phyloP scores from a whole-genome alignment of 2,797 vertebrate species.

The Periophthalmus magnuspinnatus region DNA sequence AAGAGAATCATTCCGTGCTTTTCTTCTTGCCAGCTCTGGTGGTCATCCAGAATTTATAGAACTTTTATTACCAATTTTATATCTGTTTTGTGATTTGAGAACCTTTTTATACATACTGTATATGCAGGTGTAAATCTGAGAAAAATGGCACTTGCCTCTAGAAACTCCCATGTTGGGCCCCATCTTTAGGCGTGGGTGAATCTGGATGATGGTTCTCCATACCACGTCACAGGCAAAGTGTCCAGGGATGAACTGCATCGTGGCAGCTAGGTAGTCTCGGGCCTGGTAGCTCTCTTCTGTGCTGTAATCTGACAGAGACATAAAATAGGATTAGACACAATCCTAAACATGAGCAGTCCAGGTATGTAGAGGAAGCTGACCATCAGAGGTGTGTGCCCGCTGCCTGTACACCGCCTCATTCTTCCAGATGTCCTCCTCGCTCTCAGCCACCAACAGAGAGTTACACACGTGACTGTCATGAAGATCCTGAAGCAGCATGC shows the following conservation, averaged over 20 bases:
- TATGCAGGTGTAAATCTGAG: too few relatives aligned
- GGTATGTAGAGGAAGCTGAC: conserved; percentile 57
- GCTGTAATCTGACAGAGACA: conserved; percentile 81
- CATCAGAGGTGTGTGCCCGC: conserved; percentile 82
- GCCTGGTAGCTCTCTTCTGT: conserved; percentile 93
- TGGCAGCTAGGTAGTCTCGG: conserved; percentile 95
- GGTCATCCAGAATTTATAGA: too few relatives aligned
- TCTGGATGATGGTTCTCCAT: conserved; percentile 94
- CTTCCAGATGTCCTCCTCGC: conserved; percentile 98
- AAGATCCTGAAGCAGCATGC: conserved; percentile 93
- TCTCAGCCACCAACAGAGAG: conserved; percentile 95
- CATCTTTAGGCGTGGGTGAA: conserved; percentile 97
- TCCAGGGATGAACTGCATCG: conserved; percentile 97
- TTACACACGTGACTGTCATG: conserved; percentile 96
- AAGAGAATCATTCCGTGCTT: too few relatives aligned
- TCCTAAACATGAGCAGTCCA: background rate
- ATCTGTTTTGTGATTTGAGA: too few relatives aligned
- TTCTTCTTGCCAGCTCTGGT: too few relatives aligned
- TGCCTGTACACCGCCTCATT: conserved; percentile 88
- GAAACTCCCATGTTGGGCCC: conserved; percentile 94
- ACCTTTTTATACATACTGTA: too few relatives aligned
- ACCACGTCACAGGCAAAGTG: conserved; percentile 95
- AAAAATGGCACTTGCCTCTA: conserved; percentile 59
- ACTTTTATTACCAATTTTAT: too few relatives aligned
- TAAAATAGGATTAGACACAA: background rate